Conservation (phyloP, 2,797 vertebrate genomes). For the Simalia tracyae region DNA sequence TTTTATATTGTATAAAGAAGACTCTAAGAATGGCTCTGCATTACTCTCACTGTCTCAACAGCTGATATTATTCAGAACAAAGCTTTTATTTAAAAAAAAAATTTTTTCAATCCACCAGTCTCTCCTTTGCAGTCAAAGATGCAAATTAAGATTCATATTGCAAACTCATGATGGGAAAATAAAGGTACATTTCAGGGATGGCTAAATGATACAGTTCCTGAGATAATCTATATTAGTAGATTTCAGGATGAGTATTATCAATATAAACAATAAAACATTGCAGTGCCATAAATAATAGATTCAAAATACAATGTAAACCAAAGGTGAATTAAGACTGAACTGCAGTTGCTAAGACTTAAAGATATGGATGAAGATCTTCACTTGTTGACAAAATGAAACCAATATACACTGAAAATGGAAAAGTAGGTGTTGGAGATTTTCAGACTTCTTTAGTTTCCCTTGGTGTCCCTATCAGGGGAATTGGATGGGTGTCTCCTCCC, state of each 20-base stretch:
- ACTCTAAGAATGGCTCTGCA: constrained; percentile 70
- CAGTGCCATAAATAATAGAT: neutral
- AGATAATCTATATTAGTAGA: neutral
- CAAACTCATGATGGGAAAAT: constrained; percentile 64
- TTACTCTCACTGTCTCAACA: constrained; percentile 63
- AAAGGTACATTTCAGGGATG: constrained; percentile 61
- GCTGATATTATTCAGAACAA: constrained; percentile 75
- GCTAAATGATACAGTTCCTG: constrained; percentile 53
- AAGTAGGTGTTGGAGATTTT: neutral
- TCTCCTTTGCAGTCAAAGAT: constrained; percentile 76
- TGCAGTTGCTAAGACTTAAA: neutral
- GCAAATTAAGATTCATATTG: constrained; percentile 67
- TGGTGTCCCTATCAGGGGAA: neutral
- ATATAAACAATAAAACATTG: neutral
- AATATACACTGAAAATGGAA: neutral
- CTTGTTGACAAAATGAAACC: neutral
- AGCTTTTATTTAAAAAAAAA: constrained; percentile 52
- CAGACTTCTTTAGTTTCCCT: neutral
- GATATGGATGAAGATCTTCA: neutral
- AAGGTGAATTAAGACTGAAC: neutral
- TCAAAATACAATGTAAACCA: neutral
- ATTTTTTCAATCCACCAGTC: constrained; percentile 70
- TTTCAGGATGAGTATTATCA: neutral
- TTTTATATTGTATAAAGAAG: constrained; percentile 70
- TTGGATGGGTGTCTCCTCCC: neutral